Percentiles rank a stretch among this genome's conserved stretches.
Evolutionary conservation across 2,888 invertebrate species (phyloP).

Genomic region (Ectobius pallidus): DNA sequence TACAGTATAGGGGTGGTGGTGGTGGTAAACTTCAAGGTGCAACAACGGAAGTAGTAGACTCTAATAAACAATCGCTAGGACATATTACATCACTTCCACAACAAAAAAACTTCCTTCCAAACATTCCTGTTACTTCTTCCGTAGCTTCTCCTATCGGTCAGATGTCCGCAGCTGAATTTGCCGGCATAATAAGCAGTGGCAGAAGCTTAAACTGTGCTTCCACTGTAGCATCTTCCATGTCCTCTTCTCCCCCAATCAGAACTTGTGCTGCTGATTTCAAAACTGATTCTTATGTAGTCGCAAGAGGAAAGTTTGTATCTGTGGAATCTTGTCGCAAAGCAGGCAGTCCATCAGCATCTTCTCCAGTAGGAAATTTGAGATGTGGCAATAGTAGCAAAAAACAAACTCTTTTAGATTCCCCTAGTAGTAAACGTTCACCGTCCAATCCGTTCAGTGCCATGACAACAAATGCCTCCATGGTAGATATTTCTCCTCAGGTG

Average conservation of each 20-base stretch:
- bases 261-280: constrained; percentile 24
- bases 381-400: constrained; percentile 16
- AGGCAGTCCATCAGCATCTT: constrained; percentile 22
- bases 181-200: too few relatives aligned
- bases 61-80: not conserved
- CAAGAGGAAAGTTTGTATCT: constrained; percentile 65
- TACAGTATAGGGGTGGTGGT: not conserved
- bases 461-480: not conserved
- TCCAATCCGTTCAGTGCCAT: constrained; percentile 21
- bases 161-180: too few relatives aligned
- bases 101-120: constrained; percentile 54
- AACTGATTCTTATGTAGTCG: constrained; percentile 52
- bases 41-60: not conserved
- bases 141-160: too few relatives aligned
- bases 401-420: constrained; percentile 29
- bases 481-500: too few relatives aligned
- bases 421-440: constrained; percentile 34
- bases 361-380: constrained; percentile 27
- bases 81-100: not conserved
- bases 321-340: constrained; percentile 54
- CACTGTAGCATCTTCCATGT: not conserved
- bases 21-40: not conserved
- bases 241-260: not conserved
- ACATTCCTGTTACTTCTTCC: constrained; percentile 54
- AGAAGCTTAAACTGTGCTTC: too few relatives aligned